Percentiles rank a stretch among this genome's conserved stretches.
These are phyloP conservation scores for Cheirogaleus medius DNA, from an alignment of 2,113 vertebrate genomes.

Conservation along the genomic window DNA sequence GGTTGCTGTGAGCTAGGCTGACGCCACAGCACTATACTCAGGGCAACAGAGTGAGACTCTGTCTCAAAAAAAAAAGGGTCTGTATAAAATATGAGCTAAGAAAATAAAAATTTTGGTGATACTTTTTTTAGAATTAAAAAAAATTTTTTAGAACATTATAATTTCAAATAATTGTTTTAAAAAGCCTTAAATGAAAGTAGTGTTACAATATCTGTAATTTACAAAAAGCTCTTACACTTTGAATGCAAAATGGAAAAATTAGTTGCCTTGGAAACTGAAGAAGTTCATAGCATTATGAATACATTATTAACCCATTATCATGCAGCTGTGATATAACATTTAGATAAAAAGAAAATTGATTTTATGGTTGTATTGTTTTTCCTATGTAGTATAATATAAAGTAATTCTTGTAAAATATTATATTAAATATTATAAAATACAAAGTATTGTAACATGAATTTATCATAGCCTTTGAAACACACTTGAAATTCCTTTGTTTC, in stretches of 20 bases:
- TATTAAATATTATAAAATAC: neutral
- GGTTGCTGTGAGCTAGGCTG: no score
- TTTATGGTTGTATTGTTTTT: neutral
- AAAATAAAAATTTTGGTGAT: neutral
- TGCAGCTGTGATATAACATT: neutral
- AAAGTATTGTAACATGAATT: neutral
- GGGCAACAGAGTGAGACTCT: no score
- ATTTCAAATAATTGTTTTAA: neutral
- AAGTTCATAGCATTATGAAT: constrained; percentile 27
- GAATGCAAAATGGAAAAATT: constrained; percentile 19
- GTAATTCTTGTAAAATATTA: neutral
- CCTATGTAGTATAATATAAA: neutral
- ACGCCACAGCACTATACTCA: no score
- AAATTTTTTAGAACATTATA: neutral
- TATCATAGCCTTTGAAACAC: neutral
- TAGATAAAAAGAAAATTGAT: neutral
- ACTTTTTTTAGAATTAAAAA: neutral
- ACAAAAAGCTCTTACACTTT: neutral
- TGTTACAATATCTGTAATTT: constrained; percentile 9
- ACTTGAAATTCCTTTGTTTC: neutral
- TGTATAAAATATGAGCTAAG: neutral
- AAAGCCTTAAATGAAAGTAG: neutral
- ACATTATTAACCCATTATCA: neutral
- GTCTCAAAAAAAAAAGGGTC: neutral
- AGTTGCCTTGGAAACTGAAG: constrained; percentile 30